Evolutionary conservation across 2,113 vertebrate genomes (phyloP).

Genomic region (Coptodon bakossiorum): DNA sequence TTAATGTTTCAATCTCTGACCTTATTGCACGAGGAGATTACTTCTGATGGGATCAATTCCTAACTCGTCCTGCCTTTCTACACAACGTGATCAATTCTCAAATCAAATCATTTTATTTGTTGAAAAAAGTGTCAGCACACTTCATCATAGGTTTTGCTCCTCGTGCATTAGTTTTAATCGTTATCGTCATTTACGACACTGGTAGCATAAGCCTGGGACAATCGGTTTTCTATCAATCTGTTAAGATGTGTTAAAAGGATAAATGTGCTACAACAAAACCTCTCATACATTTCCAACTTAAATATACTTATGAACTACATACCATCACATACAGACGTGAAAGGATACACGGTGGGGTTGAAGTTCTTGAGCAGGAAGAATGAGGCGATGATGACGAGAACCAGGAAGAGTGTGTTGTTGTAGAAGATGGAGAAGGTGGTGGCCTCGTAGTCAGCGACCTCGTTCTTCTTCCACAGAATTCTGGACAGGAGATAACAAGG

Average conservation of each 20-base stretch:
- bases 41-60: not conserved
- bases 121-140: not conserved
- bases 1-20: not conserved
- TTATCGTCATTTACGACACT: not conserved
- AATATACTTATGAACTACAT: not conserved
- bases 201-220: not conserved
- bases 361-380: conserved; percentile 98
- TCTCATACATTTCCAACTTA: not conserved
- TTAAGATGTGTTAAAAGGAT: not conserved
- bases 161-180: not conserved
- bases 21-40: not conserved
- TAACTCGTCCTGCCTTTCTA: not conserved
- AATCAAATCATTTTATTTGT: not conserved
- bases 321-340: not conserved
- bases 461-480: conserved; percentile 99
- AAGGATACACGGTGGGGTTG: conserved; percentile 99
- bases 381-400: conserved; percentile 91
- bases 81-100: not conserved
- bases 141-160: not conserved
- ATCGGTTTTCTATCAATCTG: not conserved
- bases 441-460: conserved; percentile 97
- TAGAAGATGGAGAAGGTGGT: conserved; percentile 99
- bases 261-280: not conserved
- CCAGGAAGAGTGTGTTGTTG: conserved; percentile 96
- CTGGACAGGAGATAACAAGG: conserved; percentile 50